Conservation (phyloP, 2,113 vertebrate genomes). For the Atractosteus spatula region DNA sequence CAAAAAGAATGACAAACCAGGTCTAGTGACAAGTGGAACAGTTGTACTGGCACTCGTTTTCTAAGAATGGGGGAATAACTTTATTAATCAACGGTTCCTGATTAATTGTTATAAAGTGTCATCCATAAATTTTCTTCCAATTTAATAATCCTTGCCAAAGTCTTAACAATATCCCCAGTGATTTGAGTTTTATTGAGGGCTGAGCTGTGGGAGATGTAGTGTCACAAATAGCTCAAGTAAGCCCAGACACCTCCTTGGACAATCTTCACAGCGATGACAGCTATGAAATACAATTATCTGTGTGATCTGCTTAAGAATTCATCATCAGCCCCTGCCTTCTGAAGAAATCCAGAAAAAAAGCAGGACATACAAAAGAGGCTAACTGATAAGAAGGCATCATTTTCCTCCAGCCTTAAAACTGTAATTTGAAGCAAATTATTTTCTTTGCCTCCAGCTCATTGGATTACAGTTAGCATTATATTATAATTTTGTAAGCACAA, state of each 20-base stretch:
- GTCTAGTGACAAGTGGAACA: constrained; percentile 64
- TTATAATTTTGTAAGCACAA: constrained; percentile 84
- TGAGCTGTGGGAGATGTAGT: constrained; percentile 64
- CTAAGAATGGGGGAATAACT: constrained; percentile 68
- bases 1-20: constrained; percentile 85
- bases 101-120: constrained; percentile 90
- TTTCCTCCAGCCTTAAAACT: constrained; percentile 77
- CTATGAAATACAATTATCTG: constrained; percentile 97
- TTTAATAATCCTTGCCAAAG: constrained; percentile 85
- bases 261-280: constrained; percentile 82
- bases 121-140: constrained; percentile 85
- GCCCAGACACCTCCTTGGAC: constrained; percentile 76
- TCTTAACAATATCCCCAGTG: constrained; percentile 77
- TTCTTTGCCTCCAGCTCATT: constrained; percentile 83
- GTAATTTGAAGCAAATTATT: constrained; percentile 86
- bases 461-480: constrained; percentile 80
- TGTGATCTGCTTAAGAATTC: constrained; percentile 94
- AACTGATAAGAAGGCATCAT: constrained; percentile 71
- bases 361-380: constrained; percentile 65
- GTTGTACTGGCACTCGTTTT: constrained; percentile 56
- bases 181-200: constrained; percentile 81
- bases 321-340: constrained; percentile 79
- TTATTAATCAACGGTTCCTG: constrained; percentile 84
- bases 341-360: constrained; percentile 70
- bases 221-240: constrained; percentile 82